Conservation (phyloP, 2,797 vertebrate species). For the Peromyscus melanophrys region DNA sequence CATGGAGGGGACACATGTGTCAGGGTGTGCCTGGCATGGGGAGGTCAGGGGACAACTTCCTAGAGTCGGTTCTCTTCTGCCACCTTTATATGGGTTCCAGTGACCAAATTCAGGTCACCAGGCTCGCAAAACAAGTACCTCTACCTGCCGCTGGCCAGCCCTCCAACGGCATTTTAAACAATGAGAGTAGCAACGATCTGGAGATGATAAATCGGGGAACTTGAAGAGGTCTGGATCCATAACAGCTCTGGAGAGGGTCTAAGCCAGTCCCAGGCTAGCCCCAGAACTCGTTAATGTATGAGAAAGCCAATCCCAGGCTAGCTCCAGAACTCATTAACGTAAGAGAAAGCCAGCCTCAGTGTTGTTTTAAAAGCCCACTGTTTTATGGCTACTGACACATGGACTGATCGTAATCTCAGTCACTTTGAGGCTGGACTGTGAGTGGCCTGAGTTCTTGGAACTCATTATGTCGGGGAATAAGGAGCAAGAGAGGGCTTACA, state of each 20-base stretch:
- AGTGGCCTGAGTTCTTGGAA: slow-evolving; percentile 16
- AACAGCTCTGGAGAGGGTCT: neutral
- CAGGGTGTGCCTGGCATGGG: neutral
- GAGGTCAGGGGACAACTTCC: neutral
- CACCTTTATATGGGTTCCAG: neutral
- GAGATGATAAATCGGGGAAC: neutral
- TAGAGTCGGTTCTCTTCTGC: neutral
- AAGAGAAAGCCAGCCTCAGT: slow-evolving; percentile 12
- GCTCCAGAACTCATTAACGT: neutral
- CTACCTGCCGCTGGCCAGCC: neutral
- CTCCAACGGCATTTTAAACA: slow-evolving; percentile 1
- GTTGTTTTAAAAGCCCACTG: slow-evolving; percentile 1
- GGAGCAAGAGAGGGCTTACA: neutral
- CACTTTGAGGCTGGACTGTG: neutral
- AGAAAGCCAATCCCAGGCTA: neutral
- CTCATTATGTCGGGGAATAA: neutral
- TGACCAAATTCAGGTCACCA: neutral
- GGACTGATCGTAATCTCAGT: neutral
- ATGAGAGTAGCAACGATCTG: neutral
- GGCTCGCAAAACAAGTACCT: neutral
- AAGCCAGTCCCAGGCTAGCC: neutral
- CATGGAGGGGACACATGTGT: neutral
- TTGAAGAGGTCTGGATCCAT: neutral
- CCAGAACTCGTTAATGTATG: neutral
- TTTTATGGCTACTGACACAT: slow-evolving; percentile 4